A percentile compares a stretch with the other conserved stretches of the same genome.
phyloP scores from a whole-genome alignment of 2,797 vertebrate species.

The Geotrypetes seraphini region DNA sequence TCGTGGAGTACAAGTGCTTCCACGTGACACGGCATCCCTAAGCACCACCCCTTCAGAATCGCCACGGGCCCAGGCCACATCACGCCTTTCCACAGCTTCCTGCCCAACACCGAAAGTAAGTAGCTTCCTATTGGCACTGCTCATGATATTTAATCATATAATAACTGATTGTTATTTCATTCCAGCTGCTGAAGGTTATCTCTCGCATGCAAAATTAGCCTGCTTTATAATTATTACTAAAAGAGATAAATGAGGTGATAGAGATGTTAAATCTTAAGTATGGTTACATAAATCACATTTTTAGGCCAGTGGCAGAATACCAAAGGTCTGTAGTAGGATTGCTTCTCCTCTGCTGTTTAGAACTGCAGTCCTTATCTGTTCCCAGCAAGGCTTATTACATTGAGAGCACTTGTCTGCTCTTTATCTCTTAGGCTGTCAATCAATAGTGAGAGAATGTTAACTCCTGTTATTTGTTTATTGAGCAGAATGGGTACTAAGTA shows the following conservation, averaged over 20 bases:
- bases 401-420: not conserved
- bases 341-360: not conserved
- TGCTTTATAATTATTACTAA: too few relatives aligned
- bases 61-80: slow-evolving; percentile 93
- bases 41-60: slow-evolving; percentile 98
- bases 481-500: too few relatives aligned
- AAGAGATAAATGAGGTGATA: slow-evolving; percentile 6
- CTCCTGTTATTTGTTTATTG: too few relatives aligned
- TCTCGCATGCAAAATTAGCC: slow-evolving; percentile 34
- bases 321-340: slow-evolving; percentile 16
- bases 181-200: slow-evolving; percentile 28
- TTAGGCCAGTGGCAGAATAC: slow-evolving; percentile 9
- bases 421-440: slow-evolving; percentile 8
- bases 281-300: slow-evolving; percentile 14
- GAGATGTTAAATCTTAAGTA: slow-evolving; percentile 2
- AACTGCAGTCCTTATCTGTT: slow-evolving; percentile 2
- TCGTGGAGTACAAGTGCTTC: slow-evolving; percentile 94
- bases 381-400: slow-evolving; percentile 1
- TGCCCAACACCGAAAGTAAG: slow-evolving; percentile 98
- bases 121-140: slow-evolving; percentile 13
- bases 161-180: slow-evolving; percentile 18
- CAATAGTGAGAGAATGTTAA: slow-evolving; percentile 15
- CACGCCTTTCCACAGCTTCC: slow-evolving; percentile 95
- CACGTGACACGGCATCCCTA: slow-evolving; percentile 91
- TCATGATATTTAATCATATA: slow-evolving; percentile 6